Conservation (phyloP, 1,140 invertebrate genomes). For the Pseudomyrmex gracilis region DNA sequence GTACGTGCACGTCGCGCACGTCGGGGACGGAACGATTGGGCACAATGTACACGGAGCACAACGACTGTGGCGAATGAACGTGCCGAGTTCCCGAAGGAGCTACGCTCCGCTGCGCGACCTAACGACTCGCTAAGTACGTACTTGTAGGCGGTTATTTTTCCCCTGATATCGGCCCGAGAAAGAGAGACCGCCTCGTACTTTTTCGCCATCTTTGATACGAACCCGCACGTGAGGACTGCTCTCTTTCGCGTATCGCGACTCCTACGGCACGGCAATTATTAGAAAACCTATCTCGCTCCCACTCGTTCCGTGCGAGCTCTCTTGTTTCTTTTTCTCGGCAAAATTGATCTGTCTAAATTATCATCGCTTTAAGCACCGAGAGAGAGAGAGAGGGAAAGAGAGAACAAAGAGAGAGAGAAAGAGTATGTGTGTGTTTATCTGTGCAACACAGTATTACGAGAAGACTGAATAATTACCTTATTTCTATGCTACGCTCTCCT, state of each 20-base stretch:
- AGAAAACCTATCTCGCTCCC: background rate
- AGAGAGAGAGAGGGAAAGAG: conserved; percentile 14
- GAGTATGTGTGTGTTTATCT: no score
- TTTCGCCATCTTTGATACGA: conserved; percentile 68
- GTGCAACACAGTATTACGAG: no score
- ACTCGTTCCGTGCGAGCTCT: background rate
- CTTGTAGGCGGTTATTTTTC: conserved; percentile 78
- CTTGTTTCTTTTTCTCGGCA: background rate
- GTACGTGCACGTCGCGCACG: conserved; percentile 30
- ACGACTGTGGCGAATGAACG: conserved; percentile 59
- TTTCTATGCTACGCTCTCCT: no score
- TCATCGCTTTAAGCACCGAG: conserved; percentile 4
- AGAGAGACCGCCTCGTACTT: conserved; percentile 61
- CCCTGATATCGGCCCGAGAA: conserved; percentile 58
- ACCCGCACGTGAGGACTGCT: conserved; percentile 3
- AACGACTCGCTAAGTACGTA: conserved; percentile 79
- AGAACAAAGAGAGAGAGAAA: background rate
- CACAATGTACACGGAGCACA: conserved; percentile 58
- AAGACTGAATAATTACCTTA: no score
- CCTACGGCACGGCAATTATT: conserved; percentile 38
- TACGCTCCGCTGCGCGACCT: conserved; percentile 76
- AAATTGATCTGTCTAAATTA: conserved; percentile 67
- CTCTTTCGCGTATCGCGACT: conserved; percentile 37
- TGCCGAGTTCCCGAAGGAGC: conserved; percentile 74
- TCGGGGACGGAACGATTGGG: conserved; percentile 50